Percentiles rank a stretch among this genome's conserved stretches.
These are phyloP conservation scores for Drosophila emarginata DNA, from an alignment of 2,888 invertebrate genomes.

Conservation along the genomic window DNA sequence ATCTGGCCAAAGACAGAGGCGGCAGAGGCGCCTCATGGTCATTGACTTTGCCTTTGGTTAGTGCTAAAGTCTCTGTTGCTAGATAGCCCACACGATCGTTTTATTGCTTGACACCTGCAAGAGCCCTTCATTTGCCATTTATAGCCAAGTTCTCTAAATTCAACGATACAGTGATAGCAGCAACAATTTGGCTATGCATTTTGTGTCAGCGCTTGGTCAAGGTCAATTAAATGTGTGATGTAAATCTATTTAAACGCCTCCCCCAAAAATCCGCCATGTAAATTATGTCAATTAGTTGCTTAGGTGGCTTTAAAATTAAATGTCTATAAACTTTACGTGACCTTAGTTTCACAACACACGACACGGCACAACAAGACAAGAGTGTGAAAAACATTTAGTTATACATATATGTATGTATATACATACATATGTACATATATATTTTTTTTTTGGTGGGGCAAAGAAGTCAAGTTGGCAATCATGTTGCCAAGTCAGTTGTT, in stretches of 20 bases:
- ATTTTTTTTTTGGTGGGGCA: not conserved
- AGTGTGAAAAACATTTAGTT: not conserved
- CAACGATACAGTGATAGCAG: too few relatives aligned
- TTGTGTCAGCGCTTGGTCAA: not conserved
- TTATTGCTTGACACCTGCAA: constrained; percentile 8
- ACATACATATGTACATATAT: too few relatives aligned
- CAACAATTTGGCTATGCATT: constrained; percentile 7
- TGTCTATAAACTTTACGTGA: constrained; percentile 33
- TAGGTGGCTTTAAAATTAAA: constrained; percentile 1
- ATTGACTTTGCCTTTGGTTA: not conserved
- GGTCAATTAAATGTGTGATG: not conserved
- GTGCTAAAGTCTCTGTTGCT: not conserved
- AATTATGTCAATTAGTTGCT: constrained; percentile 45
- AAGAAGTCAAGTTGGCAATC: not conserved
- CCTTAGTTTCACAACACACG: constrained; percentile 33
- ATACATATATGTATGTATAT: too few relatives aligned
- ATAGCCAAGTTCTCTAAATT: constrained; percentile 25
- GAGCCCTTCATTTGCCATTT: constrained; percentile 59
- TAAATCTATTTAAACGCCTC: not conserved
- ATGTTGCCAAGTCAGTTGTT: not conserved
- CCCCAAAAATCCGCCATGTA: constrained; percentile 33
- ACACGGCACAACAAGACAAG: not conserved
- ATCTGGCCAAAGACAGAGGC: constrained; percentile 17
- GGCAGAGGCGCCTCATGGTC: constrained; percentile 11
- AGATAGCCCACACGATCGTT: constrained; percentile 1